Base-by-base conservation (phyloP, 1,140 invertebrate genomes). In the Mizuhopecten yessoensis region DNA sequence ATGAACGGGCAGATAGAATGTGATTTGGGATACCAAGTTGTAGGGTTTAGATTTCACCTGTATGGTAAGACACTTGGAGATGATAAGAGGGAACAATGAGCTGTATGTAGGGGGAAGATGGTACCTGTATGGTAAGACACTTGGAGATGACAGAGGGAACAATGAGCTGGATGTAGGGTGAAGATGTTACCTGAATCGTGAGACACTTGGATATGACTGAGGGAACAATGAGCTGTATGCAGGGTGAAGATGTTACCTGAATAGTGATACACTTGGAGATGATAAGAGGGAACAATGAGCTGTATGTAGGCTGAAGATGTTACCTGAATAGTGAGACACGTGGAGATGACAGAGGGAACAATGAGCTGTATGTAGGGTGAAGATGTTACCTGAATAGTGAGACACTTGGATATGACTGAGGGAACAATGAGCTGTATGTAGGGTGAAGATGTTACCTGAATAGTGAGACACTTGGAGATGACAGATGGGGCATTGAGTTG, bases 101-200 rank as follows among this genome's bases (percentile, higher is more conserved):
- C 34, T 33, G 0, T 0, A 23, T n/a, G n/a, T n/a, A 33, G 34
- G 33, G 33, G 23, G 9, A 17, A 33, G 33, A 42, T 5, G 11
- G n/a, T 88, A 94, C 94, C 93, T 94, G 94, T n/a, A 91, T 88
- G 13, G 92, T 89, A 23, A 86, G 86, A 89, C 93, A 94, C 29
- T 92, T 91, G 15, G 93, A 90, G 2, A 95, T 90, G 0, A 34
- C 49, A 57, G 92, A 91, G 15, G 92, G 91, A 23, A 91, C 86
- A 45, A 91, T 87, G 23, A 95, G 90, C 87, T 95, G 93, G n/a
- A 95, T 0, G n/a, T n/a, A 34, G n/a, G 49, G 34, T 36, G 33
- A 7, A 33, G 45, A 42, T 3, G 11, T 39, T 88, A 94, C 94
- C 93, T 94, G 94, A n/a, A 91, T 88, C 9, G 92, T 89, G 29